Conservation (phyloP, 2,888 invertebrate species). For the Plebejus melissa region DNA sequence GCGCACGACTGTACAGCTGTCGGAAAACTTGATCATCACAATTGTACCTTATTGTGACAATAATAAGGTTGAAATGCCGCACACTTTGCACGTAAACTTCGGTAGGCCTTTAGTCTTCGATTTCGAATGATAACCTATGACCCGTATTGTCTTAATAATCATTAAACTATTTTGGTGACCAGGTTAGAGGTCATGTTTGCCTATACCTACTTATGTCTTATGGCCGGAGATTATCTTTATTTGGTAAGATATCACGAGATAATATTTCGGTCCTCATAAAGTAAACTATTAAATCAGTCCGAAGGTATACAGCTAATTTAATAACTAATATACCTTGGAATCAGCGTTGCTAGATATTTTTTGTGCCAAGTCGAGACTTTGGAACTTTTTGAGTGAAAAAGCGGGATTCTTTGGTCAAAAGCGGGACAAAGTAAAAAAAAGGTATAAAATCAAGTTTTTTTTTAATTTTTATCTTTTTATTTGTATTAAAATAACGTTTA, state of each 20-base stretch:
- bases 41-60: not conserved
- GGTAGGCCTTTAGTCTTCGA: conserved; percentile 15
- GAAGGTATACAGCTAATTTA: too few relatives aligned
- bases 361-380: too few relatives aligned
- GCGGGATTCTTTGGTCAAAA: too few relatives aligned
- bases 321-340: too few relatives aligned
- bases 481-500: too few relatives aligned
- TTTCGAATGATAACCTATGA: not conserved
- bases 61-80: not conserved
- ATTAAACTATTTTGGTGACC: conserved; percentile 14
- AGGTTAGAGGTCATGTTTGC: not conserved
- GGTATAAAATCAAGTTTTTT: too few relatives aligned
- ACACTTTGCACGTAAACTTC: not conserved
- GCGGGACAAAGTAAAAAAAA: too few relatives aligned
- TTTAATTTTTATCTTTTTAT: too few relatives aligned
- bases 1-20: conserved; percentile 15
- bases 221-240: not conserved
- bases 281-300: too few relatives aligned
- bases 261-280: too few relatives aligned
- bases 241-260: not conserved
- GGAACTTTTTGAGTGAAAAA: too few relatives aligned
- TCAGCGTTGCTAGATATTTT: too few relatives aligned
- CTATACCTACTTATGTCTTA: not conserved
- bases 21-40: not conserved
- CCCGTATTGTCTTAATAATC: conserved; percentile 5